phyloP scores from a whole-genome alignment of 2,113 vertebrate genomes.

The Psilopsiagon aurifrons region DNA sequence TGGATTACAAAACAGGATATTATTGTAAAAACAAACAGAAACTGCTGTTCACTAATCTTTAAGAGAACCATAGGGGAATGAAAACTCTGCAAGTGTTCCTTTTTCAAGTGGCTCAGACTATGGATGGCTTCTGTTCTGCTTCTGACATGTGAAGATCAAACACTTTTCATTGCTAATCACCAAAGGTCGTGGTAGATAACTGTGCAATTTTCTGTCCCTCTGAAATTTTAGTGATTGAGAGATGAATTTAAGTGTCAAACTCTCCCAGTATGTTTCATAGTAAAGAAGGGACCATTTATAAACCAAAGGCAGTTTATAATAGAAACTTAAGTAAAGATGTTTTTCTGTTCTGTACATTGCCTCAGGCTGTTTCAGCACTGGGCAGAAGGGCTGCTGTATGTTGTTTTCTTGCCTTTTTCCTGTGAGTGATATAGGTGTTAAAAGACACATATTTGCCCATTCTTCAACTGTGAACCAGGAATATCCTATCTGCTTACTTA shows the following conservation, averaged over 20 bases:
- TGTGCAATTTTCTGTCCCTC: background rate
- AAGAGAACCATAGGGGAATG: slow-evolving; percentile 5
- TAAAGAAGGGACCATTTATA: background rate
- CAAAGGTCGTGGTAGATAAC: background rate
- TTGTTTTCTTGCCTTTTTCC: background rate
- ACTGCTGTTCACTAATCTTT: slow-evolving; percentile 30
- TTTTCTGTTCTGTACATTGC: background rate
- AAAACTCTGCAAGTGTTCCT: background rate
- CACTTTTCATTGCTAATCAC: background rate
- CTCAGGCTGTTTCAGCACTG: background rate
- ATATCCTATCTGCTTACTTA: background rate
- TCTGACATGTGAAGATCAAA: slow-evolving; percentile 37
- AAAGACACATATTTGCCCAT: background rate
- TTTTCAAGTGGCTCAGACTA: background rate
- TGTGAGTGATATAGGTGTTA: background rate
- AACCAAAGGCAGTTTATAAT: background rate
- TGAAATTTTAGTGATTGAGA: background rate
- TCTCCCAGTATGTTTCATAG: background rate
- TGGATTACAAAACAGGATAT: slow-evolving; percentile 69
- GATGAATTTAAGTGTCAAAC: background rate
- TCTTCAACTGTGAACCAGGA: background rate
- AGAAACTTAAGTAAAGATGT: background rate
- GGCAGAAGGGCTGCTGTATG: background rate
- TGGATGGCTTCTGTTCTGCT: background rate
- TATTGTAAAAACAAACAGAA: slow-evolving; percentile 63